Percentiles rank a stretch among this genome's conserved stretches.
phyloP scores from a whole-genome alignment of 2,888 invertebrate species.

The Dioctria rufipes region DNA sequence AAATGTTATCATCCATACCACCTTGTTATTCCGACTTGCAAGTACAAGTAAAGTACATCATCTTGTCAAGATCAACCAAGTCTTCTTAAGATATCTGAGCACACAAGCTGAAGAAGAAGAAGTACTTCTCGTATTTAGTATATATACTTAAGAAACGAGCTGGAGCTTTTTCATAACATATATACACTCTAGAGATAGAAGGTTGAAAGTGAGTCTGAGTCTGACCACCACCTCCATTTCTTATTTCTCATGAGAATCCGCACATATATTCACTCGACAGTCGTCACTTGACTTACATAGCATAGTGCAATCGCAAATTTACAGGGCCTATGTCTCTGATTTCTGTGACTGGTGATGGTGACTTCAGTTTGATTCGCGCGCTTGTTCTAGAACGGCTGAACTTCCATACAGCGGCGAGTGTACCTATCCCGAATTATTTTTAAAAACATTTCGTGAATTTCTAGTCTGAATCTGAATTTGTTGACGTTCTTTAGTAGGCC shows the following conservation, averaged over 20 bases:
- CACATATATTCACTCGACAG: constrained; percentile 24
- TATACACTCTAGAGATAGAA: not conserved
- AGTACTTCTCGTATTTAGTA: not conserved
- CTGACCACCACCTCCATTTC: constrained; percentile 2
- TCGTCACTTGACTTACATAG: constrained; percentile 22
- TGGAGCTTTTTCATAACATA: constrained; percentile 8
- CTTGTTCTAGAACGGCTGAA: constrained; percentile 1
- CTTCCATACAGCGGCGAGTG: not conserved
- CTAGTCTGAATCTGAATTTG: not conserved
- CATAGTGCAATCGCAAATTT: not conserved
- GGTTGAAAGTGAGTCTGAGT: constrained; percentile 23
- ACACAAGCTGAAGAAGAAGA: not conserved
- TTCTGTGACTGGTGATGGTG: not conserved
- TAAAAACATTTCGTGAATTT: constrained; percentile 18
- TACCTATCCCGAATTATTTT: not conserved
- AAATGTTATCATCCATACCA: not conserved
- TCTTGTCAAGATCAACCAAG: constrained; percentile 33
- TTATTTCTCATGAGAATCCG: constrained; percentile 12
- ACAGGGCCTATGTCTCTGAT: constrained; percentile 12
- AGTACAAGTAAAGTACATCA: constrained; percentile 8
- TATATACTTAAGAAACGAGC: not conserved
- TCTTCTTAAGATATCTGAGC: not conserved
- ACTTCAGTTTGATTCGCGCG: constrained; percentile 2
- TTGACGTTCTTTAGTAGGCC: constrained; percentile 1
- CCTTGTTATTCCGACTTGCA: not conserved